These are phyloP conservation scores for Silurus asotus DNA, from an alignment of 2,113 vertebrate species.

Conservation along the genomic window DNA sequence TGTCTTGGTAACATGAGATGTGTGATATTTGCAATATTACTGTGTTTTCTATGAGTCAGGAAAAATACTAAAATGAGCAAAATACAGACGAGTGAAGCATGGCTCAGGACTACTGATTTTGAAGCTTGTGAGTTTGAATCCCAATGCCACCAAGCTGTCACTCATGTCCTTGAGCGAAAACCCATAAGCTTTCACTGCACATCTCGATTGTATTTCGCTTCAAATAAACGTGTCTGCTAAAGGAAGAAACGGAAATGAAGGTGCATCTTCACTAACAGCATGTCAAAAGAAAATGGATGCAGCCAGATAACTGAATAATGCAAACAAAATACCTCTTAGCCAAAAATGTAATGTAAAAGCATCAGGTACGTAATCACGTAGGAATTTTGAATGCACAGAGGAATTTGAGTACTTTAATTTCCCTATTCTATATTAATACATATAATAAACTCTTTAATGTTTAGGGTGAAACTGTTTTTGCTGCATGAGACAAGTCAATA, in stretches of 20 bases:
- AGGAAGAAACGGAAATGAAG: neutral
- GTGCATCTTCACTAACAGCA: neutral
- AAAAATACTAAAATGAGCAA: neutral
- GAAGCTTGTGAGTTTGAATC: neutral
- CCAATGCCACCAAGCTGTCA: neutral
- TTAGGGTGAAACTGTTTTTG: neutral
- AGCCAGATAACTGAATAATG: neutral
- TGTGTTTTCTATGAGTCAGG: slow-evolving; percentile 31
- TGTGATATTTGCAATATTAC: slow-evolving; percentile 51
- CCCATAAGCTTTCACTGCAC: neutral
- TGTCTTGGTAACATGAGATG: neutral
- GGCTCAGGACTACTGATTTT: neutral
- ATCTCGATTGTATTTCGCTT: neutral
- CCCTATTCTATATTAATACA: neutral
- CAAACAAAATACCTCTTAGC: neutral
- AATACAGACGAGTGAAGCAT: neutral
- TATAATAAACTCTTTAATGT: neutral
- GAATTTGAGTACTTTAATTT: neutral
- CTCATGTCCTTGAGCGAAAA: neutral
- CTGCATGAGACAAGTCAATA: neutral
- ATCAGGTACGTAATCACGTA: neutral
- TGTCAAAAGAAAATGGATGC: neutral
- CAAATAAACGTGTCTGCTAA: neutral
- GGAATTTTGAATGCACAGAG: neutral
- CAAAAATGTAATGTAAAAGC: neutral